phyloP scores from a whole-genome alignment of 1,140 invertebrate genomes.

The Drosophila pallidifrons region DNA sequence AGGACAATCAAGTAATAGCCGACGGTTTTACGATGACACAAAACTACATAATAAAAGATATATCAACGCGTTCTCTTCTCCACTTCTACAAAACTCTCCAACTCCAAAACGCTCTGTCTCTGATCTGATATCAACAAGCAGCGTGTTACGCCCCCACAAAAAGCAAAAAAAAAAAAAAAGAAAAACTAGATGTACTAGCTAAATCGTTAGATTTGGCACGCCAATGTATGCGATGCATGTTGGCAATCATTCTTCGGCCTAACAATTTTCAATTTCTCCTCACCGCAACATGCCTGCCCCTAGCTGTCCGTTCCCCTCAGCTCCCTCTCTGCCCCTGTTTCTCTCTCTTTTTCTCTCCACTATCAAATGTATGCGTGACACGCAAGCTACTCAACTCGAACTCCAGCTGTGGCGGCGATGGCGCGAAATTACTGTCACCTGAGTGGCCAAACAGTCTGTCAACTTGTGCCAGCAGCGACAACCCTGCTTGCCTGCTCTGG shows the following conservation, averaged over 20 bases:
- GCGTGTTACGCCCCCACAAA: constrained; percentile 33
- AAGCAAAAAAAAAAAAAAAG: neutral
- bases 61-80: constrained; percentile 52
- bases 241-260: constrained; percentile 68
- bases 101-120: constrained; percentile 8
- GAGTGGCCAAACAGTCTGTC: constrained; percentile 42
- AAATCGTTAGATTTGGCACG: constrained; percentile 68
- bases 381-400: constrained; percentile 40
- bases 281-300: neutral
- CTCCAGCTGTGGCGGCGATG: constrained; percentile 25
- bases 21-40: constrained; percentile 80
- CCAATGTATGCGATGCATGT: constrained; percentile 73
- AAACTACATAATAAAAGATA: constrained; percentile 81
- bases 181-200: constrained; percentile 44
- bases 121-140: constrained; percentile 51
- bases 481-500: neutral
- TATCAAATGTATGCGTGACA: constrained; percentile 59
- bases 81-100: neutral
- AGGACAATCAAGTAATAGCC: constrained; percentile 81
- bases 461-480: neutral
- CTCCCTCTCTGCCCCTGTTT: neutral
- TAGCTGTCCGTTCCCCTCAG: neutral
- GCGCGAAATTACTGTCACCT: constrained; percentile 58
- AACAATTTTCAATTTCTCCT: constrained; percentile 67
- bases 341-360: neutral